Conservation (phyloP, 2,113 vertebrate genomes). For the Tonatia bakeri region DNA sequence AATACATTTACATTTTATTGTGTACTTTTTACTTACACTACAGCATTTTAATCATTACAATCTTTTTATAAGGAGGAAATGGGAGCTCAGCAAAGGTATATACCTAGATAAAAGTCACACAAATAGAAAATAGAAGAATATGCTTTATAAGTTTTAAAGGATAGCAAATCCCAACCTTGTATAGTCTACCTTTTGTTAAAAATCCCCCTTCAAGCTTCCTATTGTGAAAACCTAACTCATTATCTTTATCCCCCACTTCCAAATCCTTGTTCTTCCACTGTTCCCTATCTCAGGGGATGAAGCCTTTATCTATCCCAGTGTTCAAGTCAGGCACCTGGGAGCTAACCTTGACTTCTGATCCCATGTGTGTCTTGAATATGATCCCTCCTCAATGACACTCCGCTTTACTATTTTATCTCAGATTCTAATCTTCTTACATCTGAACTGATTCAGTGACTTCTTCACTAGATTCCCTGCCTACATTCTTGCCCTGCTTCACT, state of each 20-base stretch:
- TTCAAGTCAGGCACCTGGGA: neutral
- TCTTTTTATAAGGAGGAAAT: neutral
- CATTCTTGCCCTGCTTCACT: constrained; percentile 24
- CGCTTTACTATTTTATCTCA: neutral
- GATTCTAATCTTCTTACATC: neutral
- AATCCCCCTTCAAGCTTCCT: neutral
- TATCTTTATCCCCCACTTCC: neutral
- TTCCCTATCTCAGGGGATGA: neutral
- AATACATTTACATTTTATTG: neutral
- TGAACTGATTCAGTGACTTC: neutral
- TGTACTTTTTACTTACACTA: neutral
- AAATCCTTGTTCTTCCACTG: neutral
- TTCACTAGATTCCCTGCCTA: neutral
- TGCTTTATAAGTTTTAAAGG: neutral
- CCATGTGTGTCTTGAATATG: neutral
- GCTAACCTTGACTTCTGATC: constrained; percentile 20
- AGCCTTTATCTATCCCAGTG: neutral
- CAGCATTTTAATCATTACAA: neutral
- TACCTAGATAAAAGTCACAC: neutral
- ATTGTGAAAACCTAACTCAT: neutral
- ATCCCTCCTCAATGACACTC: neutral
- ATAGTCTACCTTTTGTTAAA: neutral
- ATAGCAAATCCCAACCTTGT: neutral
- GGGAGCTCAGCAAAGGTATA: neutral
- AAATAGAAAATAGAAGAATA: constrained; percentile 8